Base-by-base conservation (phyloP, 2,888 invertebrate species). In the Copidosoma aretas region DNA sequence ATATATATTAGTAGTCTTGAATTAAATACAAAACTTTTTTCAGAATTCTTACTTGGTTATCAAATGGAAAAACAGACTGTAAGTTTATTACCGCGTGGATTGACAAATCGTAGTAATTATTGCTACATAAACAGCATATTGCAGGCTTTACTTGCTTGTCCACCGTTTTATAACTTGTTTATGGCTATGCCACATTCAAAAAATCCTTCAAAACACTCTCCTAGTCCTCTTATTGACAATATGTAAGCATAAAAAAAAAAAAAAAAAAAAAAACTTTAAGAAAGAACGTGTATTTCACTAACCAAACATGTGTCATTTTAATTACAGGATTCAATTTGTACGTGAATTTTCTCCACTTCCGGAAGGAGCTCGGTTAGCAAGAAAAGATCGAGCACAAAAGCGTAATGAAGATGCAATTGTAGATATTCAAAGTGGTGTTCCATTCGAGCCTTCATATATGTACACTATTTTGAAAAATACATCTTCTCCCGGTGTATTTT, bases 81-180 rank as follows among this genome's bases (percentile, higher is more conserved):
- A 32, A 90, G 93, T 71, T 86, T 97, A 54, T 88, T 93, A 78
- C 97, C 97, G 0, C 89, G 97, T 61, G 98, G 98, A 0, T 88
- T 98, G 60, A 93, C 93, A 64, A 98, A 98, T 84, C 91, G 93
- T 73, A 94, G 94, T 73, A 98, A 97, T 85, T 97, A 95, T 85
- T 98, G 98, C 86, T 98, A 97, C 81, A 94, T 97, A 72, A 98
- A 98, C 85, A 93, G 97, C 22, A 96, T 95, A 73, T 86, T 98
- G 49, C 97, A 98, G 85, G 97, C 97, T 0, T 85, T 98, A 75
- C 87, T 97, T 41, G 96, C 95, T 17, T 98, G 98, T 81, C 95
- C 97, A 21, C 97, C 97, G 0, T 93, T 98, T 85, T 97, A 95
- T 84, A 96, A 97, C 85, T 87, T 98, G 80, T 86, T 97, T 76